Evolutionary conservation across 2,888 invertebrate genomes (phyloP).

Genomic region (Ochropleura leucogaster): DNA sequence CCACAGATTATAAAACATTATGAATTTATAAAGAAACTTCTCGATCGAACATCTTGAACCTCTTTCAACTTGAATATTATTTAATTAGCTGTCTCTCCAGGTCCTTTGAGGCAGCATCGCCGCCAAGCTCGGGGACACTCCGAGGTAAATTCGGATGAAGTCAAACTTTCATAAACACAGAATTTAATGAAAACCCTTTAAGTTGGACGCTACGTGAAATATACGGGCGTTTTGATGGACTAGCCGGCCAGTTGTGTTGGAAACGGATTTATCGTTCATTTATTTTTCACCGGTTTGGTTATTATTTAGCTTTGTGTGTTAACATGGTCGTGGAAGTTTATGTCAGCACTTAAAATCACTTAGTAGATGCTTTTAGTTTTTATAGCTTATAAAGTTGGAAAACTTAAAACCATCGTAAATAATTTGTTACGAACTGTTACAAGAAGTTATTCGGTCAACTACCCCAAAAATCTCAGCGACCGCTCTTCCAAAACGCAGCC

Average conservation of each 20-base stretch:
- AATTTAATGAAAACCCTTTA: constrained; percentile 62
- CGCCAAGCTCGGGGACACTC: constrained; percentile 29
- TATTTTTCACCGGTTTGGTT: constrained; percentile 1
- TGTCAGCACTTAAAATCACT: constrained; percentile 3
- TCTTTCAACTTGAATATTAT: constrained; percentile 50
- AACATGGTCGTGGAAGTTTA: background rate
- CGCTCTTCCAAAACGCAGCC: constrained; percentile 5
- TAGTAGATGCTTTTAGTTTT: constrained; percentile 22
- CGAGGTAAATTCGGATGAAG: constrained; percentile 41
- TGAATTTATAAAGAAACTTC: constrained; percentile 25
- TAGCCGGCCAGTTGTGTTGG: background rate
- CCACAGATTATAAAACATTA: constrained; percentile 15
- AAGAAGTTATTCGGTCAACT: background rate
- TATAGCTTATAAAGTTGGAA: background rate
- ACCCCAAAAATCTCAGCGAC: background rate
- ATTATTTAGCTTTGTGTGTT: background rate
- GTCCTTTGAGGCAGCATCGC: constrained; percentile 45
- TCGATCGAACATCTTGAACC: constrained; percentile 32
- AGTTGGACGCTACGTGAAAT: constrained; percentile 19
- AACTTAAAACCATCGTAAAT: background rate
- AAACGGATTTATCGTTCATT: background rate
- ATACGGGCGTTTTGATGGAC: constrained; percentile 12
- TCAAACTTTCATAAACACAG: constrained; percentile 65
- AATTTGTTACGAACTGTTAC: background rate
- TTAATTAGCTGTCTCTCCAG: constrained; percentile 57